Percentiles rank a stretch among this genome's conserved stretches.
phyloP scores from a whole-genome alignment of 1,140 invertebrate genomes.

The Watersipora subatra region DNA sequence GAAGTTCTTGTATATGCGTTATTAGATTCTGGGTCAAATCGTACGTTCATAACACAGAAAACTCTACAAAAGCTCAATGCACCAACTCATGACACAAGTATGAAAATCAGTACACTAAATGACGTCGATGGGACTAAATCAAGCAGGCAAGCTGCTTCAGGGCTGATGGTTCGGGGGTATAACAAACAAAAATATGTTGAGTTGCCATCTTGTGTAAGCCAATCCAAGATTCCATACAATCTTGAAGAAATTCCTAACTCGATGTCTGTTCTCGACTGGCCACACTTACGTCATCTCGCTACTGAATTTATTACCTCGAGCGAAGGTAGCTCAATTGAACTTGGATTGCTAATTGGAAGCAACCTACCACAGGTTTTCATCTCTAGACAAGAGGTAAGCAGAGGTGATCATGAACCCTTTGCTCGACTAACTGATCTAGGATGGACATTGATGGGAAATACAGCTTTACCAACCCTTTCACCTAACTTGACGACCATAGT shows the following conservation, averaged over 20 bases:
- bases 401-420: not conserved
- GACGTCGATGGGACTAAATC: not conserved
- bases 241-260: not conserved
- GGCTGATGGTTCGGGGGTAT: not conserved
- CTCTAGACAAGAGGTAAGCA: not conserved
- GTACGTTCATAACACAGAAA: not conserved
- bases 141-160: not conserved
- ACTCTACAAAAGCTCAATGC: not conserved
- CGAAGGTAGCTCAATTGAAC: not conserved
- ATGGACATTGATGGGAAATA: not conserved
- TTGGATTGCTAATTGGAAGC: conserved; percentile 2
- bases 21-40: not conserved
- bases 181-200: not conserved
- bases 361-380: conserved; percentile 1
- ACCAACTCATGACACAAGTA: not conserved
- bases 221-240: not conserved
- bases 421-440: not conserved
- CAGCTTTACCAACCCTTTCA: not conserved
- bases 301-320: not conserved
- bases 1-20: not conserved
- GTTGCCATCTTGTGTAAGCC: not conserved
- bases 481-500: not conserved
- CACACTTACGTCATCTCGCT: not conserved
- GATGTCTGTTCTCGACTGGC: not conserved
- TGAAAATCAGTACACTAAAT: not conserved